These are phyloP conservation scores for Drosophila incognita DNA, from an alignment of 2,888 invertebrate species.

Conservation along the genomic window DNA sequence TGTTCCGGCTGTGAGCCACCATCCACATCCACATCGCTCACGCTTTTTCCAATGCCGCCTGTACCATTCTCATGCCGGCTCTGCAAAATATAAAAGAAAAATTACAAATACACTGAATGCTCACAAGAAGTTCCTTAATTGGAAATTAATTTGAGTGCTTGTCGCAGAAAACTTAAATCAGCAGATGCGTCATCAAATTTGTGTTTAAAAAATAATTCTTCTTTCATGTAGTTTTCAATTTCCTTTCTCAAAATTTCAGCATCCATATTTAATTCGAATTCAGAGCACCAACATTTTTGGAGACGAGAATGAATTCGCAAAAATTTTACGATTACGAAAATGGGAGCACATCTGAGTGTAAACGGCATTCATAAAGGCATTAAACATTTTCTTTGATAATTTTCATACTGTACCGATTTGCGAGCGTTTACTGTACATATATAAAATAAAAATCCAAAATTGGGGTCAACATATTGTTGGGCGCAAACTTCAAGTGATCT, in stretches of 20 bases:
- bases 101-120: slow-evolving; percentile 5
- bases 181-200: neutral
- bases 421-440: slow-evolving; percentile 9
- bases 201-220: neutral
- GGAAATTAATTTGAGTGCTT: neutral
- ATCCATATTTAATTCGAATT: neutral
- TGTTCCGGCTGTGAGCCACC: slow-evolving; percentile 86
- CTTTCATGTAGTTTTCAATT: neutral
- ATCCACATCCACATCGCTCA: slow-evolving; percentile 58
- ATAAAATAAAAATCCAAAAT: slow-evolving; percentile 49
- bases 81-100: slow-evolving; percentile 55
- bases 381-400: neutral
- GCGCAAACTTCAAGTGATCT: slow-evolving; percentile 67
- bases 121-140: neutral
- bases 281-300: neutral
- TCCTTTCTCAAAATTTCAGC: neutral
- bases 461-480: slow-evolving; percentile 69
- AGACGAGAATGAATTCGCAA: neutral
- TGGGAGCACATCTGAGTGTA: neutral
- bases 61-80: slow-evolving; percentile 71
- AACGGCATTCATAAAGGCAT: neutral
- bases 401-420: neutral
- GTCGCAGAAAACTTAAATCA: neutral
- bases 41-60: slow-evolving; percentile 28
- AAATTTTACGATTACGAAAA: neutral